Percentiles rank a stretch among this genome's conserved stretches.
Evolutionary conservation across 1,140 invertebrate genomes (phyloP).

Genomic region (Potamilus streckersoni): DNA sequence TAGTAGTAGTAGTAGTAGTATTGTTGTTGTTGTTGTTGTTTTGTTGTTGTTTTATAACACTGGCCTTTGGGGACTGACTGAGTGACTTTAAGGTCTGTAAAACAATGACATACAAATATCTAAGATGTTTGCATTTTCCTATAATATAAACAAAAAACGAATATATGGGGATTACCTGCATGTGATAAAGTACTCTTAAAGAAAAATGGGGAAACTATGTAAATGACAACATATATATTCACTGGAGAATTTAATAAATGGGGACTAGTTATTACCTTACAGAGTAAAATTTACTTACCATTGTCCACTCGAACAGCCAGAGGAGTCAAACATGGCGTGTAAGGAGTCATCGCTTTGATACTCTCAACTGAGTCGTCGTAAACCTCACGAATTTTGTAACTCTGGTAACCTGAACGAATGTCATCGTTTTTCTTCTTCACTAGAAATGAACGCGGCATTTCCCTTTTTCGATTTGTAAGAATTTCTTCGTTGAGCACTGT

Average conservation of each 20-base stretch:
- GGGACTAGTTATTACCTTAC: not conserved
- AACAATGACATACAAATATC: not conserved
- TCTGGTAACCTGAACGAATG: conserved; percentile 39
- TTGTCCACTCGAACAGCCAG: conserved; percentile 58
- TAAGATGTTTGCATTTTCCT: not conserved
- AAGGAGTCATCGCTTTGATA: conserved; percentile 51
- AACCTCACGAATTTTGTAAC: conserved; percentile 35
- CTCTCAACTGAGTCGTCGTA: conserved; percentile 45
- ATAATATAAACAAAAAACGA: not conserved
- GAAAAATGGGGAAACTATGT: not conserved
- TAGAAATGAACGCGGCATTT: conserved; percentile 68
- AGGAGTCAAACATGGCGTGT: conserved; percentile 44
- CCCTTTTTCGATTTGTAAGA: conserved; percentile 21
- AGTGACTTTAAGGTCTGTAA: too few species aligned
- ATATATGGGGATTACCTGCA: not conserved
- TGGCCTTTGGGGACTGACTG: too few species aligned
- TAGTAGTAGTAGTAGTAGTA: too few species aligned
- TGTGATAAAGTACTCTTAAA: not conserved
- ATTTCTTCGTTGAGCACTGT: too few species aligned
- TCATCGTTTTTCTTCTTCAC: conserved; percentile 67
- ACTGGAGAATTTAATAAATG: not conserved
- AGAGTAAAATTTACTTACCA: conserved; percentile 45
- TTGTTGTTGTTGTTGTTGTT: too few species aligned
- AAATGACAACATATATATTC: not conserved
- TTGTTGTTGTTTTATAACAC: too few species aligned